Conservation (phyloP, 2,797 vertebrate species). For the Gymnodraco acuticeps region DNA sequence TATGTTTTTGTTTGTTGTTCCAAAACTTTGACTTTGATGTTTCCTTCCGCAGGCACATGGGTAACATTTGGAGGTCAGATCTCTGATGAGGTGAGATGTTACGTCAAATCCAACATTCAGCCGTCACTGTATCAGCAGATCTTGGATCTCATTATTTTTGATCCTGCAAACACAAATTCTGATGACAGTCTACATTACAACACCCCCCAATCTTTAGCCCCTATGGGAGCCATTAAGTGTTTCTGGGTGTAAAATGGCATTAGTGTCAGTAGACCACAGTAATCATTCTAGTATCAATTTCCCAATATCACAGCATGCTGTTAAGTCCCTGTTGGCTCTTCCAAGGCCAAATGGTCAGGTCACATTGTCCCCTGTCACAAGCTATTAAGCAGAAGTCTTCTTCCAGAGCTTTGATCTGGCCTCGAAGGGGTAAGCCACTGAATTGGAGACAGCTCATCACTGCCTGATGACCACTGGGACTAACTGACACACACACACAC, state of each 20-base stretch:
- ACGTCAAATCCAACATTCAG: slow-evolving; percentile 37
- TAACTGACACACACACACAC: slow-evolving; percentile 18
- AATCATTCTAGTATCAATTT: slow-evolving; percentile 32
- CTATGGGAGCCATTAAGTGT: slow-evolving; percentile 24
- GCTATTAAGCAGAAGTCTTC: slow-evolving; percentile 26
- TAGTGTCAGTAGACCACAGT: slow-evolving; percentile 10
- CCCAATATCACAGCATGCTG: slow-evolving; percentile 15
- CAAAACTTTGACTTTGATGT: slow-evolving; percentile 48
- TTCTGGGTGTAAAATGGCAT: slow-evolving; percentile 38
- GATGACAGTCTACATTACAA: slow-evolving; percentile 15
- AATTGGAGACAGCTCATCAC: slow-evolving; percentile 30
- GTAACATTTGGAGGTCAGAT: slow-evolving; percentile 98
- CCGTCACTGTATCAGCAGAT: slow-evolving; percentile 10
- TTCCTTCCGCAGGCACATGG: slow-evolving; percentile 91
- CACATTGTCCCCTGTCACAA: slow-evolving; percentile 42
- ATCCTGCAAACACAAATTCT: slow-evolving; percentile 12
- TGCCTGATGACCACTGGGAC: slow-evolving; percentile 33
- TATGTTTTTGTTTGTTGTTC: slow-evolving; percentile 22
- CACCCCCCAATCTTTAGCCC: slow-evolving; percentile 2
- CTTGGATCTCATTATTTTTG: slow-evolving; percentile 26
- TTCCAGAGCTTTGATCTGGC: slow-evolving; percentile 18
- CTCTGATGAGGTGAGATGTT: slow-evolving; percentile 93
- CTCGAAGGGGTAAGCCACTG: slow-evolving; percentile 10
- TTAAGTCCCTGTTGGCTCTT: slow-evolving; percentile 32
- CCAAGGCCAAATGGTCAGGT: slow-evolving; percentile 44